Percentiles rank a stretch among this genome's conserved stretches.
These are phyloP conservation scores for Gymnorhina tibicen DNA, from an alignment of 2,113 vertebrate genomes.

Conservation along the genomic window DNA sequence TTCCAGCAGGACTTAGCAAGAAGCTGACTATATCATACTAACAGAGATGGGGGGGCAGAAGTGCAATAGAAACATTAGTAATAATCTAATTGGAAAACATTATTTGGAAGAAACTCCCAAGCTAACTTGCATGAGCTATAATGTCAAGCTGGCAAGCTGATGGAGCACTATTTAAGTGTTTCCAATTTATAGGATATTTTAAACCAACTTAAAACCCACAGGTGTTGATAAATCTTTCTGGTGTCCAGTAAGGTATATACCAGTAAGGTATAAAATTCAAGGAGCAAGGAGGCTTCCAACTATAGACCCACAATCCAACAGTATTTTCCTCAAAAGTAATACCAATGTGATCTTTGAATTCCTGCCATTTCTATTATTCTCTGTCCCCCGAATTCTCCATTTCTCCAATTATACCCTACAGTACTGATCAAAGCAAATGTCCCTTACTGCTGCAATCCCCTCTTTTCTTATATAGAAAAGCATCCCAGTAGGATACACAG, in stretches of 20 bases:
- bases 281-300: neutral
- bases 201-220: neutral
- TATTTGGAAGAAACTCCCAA: neutral
- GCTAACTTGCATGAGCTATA: neutral
- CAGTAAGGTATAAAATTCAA: neutral
- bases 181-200: neutral
- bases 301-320: neutral
- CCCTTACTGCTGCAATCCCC: neutral
- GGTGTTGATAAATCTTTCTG: neutral
- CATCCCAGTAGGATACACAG: neutral
- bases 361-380: neutral
- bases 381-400: neutral
- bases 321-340: neutral
- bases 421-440: neutral
- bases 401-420: neutral
- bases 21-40: neutral
- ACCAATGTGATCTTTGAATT: neutral
- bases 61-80: neutral
- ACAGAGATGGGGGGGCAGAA: neutral
- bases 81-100: neutral
- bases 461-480: neutral
- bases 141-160: neutral
- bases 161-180: neutral
- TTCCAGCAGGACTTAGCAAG: neutral
- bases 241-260: neutral